Conservation (phyloP, 1,140 invertebrate genomes). For the Pseudomyrmex dendroicus region DNA sequence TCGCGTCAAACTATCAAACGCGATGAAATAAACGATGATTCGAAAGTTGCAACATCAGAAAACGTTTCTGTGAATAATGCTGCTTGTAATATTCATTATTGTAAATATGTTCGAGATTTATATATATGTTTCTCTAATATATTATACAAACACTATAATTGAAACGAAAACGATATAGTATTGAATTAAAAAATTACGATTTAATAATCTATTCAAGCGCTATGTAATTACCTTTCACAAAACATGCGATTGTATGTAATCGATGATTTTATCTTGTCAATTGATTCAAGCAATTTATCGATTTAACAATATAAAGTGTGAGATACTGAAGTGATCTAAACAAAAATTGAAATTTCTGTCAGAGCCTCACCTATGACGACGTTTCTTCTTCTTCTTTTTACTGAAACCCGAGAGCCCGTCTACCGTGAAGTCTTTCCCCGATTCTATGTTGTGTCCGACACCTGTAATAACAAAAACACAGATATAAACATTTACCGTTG, state of each 20-base stretch:
- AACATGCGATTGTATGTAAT: not conserved
- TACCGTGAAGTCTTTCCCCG: conserved; percentile 90
- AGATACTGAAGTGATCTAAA: not conserved
- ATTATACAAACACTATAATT: not conserved
- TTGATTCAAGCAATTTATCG: conserved; percentile 18
- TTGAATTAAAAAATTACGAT: conserved; percentile 6
- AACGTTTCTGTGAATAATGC: not conserved
- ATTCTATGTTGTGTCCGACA: conserved; percentile 86
- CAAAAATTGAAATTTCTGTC: conserved; percentile 70
- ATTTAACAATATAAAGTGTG: not conserved
- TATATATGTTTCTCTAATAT: not conserved
- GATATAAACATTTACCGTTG: not conserved
- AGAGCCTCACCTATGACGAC: conserved; percentile 92
- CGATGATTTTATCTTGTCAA: not conserved
- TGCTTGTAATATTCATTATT: not conserved
- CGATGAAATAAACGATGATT: not conserved
- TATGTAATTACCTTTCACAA: not conserved
- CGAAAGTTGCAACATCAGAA: conserved; percentile 1
- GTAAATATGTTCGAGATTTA: not conserved
- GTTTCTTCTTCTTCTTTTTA: conserved; percentile 96
- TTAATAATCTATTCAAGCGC: not conserved
- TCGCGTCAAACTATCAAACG: not conserved
- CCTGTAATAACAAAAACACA: conserved; percentile 81
- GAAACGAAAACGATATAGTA: not conserved
- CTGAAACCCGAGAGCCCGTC: conserved; percentile 91